A percentile compares a stretch with the other conserved stretches of the same genome.
phyloP scores from a whole-genome alignment of 1,140 invertebrate genomes.

The Cyclina sinensis region DNA sequence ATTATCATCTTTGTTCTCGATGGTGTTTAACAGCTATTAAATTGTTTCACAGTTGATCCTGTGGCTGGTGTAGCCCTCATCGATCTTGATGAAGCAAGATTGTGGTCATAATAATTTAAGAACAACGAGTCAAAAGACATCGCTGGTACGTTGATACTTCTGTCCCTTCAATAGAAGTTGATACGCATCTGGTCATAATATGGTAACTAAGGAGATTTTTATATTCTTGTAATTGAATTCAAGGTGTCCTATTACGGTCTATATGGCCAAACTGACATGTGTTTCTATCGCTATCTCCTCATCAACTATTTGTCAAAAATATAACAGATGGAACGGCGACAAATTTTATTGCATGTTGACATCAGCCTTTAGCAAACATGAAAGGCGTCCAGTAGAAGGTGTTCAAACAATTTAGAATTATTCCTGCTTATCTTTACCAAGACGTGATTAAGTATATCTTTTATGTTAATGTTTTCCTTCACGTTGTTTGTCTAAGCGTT shows the following conservation, averaged over 20 bases:
- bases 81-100: neutral
- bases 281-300: neutral
- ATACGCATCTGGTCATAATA: neutral
- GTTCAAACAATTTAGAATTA: no score
- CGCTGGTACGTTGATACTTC: neutral
- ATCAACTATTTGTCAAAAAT: slow-evolving; percentile 21
- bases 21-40: neutral
- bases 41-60: neutral
- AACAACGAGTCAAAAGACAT: neutral
- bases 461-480: no score
- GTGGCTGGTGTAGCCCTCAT: neutral
- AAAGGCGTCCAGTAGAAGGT: neutral
- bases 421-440: no score
- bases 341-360: neutral
- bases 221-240: slow-evolving; percentile 15
- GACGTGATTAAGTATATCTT: no score
- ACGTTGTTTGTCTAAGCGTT: no score
- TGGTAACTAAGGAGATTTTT: slow-evolving; percentile 4
- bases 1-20: neutral
- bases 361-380: neutral
- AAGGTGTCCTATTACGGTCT: neutral
- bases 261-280: slow-evolving; percentile 5
- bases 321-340: neutral
- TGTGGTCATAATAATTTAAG: neutral
- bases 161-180: neutral